A percentile compares a stretch with the other conserved stretches of the same genome.
Conservation (phyloP, 1,140 invertebrate genomes). For the Oryzaephilus surinamensis region DNA sequence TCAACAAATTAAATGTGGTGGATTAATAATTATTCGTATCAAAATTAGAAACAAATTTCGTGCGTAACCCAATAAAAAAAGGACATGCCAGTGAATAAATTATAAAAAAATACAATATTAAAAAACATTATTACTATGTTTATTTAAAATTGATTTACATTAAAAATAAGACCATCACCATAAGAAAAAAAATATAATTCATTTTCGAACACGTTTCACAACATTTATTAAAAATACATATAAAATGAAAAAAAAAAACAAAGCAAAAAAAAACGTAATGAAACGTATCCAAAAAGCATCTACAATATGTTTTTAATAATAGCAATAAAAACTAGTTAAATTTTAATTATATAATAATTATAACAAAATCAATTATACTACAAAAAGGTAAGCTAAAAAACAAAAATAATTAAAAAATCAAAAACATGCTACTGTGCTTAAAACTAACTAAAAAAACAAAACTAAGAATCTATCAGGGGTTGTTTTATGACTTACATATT, state of each 20-base stretch:
- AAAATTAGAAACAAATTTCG: too few relatives aligned
- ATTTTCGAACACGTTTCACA: conserved; percentile 18
- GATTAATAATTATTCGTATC: too few relatives aligned
- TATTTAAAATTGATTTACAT: conserved; percentile 31
- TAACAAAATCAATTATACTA: conserved; percentile 18
- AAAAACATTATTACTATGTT: conserved; percentile 33
- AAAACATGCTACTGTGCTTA: conserved; percentile 29
- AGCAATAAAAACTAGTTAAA: conserved; percentile 17
- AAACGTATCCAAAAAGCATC: conserved; percentile 10
- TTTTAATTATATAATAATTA: conserved; percentile 12
- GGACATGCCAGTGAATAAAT: conserved; percentile 26
- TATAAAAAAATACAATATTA: conserved; percentile 25
- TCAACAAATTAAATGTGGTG: too few relatives aligned
- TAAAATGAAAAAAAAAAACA: conserved; percentile 4
- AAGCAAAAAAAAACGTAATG: conserved; percentile 1
- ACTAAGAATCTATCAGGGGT: conserved; percentile 9
- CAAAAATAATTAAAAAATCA: conserved; percentile 14
- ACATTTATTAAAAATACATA: not conserved
- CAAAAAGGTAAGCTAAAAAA: conserved; percentile 20
- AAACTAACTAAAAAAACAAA: conserved; percentile 25
- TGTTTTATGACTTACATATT: conserved; percentile 29
- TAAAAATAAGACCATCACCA: conserved; percentile 32
- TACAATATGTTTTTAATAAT: conserved; percentile 19
- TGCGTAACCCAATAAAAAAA: conserved; percentile 17
- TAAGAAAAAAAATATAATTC: conserved; percentile 10